phyloP scores from a whole-genome alignment of 2,113 vertebrate species.

The Platycercus adscitus region DNA sequence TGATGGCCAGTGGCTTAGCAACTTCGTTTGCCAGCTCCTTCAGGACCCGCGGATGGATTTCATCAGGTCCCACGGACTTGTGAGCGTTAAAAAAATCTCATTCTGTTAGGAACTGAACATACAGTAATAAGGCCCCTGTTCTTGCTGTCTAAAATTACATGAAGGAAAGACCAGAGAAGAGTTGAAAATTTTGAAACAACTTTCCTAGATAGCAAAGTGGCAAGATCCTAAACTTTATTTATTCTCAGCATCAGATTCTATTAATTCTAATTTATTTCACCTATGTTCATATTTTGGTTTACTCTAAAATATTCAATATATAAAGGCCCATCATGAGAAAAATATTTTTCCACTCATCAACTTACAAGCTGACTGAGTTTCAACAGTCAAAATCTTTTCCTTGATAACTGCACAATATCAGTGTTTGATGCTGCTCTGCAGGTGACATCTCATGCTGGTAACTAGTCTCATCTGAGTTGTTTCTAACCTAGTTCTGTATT shows the following conservation, averaged over 20 bases:
- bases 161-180: neutral
- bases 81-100: no score
- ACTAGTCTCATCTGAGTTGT: neutral
- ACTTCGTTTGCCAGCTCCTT: no score
- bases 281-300: neutral
- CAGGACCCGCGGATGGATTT: no score
- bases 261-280: neutral
- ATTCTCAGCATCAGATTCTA: neutral
- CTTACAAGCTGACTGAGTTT: neutral
- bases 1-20: no score
- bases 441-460: neutral
- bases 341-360: neutral
- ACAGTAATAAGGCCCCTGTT: neutral
- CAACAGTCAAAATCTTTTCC: fast-evolving
- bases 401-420: neutral
- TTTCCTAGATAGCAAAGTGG: neutral
- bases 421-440: neutral
- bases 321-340: neutral
- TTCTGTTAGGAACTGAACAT: neutral
- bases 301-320: neutral
- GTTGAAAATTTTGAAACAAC: neutral
- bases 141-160: neutral
- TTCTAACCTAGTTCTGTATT: neutral
- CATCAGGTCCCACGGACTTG: no score
- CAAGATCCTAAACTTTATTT: neutral